A percentile compares a stretch with the other conserved stretches of the same genome.
These are phyloP conservation scores for Scaptomyza montana DNA, from an alignment of 1,140 invertebrate species.

Conservation along the genomic window DNA sequence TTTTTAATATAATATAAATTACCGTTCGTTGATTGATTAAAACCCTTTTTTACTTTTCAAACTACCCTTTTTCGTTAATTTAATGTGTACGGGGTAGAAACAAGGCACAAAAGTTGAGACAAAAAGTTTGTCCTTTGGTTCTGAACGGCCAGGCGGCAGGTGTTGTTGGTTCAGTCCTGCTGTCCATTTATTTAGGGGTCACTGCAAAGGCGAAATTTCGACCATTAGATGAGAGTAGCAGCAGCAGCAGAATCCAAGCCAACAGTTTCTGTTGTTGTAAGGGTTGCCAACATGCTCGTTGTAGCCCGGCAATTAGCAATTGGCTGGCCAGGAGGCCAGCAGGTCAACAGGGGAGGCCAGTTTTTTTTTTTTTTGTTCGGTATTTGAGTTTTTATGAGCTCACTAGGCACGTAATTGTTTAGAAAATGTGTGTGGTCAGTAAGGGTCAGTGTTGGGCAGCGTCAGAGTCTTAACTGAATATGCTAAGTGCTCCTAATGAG, in stretches of 20 bases:
- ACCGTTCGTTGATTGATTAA: too few relatives aligned
- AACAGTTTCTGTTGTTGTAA: constrained; percentile 12
- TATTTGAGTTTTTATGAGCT: constrained; percentile 55
- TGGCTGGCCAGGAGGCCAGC: constrained; percentile 20
- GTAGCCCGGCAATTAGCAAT: constrained; percentile 53
- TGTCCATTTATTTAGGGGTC: constrained; percentile 56
- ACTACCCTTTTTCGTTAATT: not conserved
- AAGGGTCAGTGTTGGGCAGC: not conserved
- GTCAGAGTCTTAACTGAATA: not conserved
- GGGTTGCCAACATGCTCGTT: constrained; percentile 22
- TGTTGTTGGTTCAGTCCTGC: constrained; percentile 32
- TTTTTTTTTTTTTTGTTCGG: constrained; percentile 20
- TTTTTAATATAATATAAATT: too few relatives aligned
- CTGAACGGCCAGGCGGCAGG: constrained; percentile 33
- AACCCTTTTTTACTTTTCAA: not conserved
- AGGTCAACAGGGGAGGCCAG: not conserved
- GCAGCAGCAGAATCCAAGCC: constrained; percentile 8
- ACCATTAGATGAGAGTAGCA: constrained; percentile 38
- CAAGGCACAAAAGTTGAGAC: constrained; percentile 43
- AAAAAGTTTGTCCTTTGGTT: constrained; percentile 54
- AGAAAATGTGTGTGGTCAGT: constrained; percentile 34
- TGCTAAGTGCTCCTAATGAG: constrained; percentile 13
- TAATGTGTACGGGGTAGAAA: constrained; percentile 2
- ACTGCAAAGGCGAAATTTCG: constrained; percentile 50
- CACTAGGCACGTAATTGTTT: constrained; percentile 54